Conservation (phyloP, 1,140 invertebrate species). For the Pseudomyrmex concolor region DNA sequence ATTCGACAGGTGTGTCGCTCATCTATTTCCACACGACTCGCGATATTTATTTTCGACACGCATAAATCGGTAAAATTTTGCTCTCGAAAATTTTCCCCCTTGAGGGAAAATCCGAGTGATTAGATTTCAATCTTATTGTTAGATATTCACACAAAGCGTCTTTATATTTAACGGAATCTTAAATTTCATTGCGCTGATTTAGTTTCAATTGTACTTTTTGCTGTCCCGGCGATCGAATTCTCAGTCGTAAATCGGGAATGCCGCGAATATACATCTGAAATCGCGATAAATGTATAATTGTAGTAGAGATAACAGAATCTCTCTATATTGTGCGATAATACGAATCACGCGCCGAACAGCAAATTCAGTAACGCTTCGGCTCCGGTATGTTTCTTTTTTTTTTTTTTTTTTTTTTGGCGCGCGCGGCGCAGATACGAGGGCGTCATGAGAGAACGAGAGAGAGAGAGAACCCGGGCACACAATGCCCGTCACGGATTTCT, state of each 20-base stretch:
- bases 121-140: constrained; percentile 9
- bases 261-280: background rate
- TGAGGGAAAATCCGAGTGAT: background rate
- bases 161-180: background rate
- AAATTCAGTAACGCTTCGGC: constrained; percentile 4
- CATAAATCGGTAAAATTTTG: background rate
- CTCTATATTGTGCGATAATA: background rate
- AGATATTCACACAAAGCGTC: background rate
- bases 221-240: background rate
- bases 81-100: too few relatives aligned
- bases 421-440: constrained; percentile 21
- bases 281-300: constrained; percentile 4
- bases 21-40: background rate
- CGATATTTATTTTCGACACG: background rate
- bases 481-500: constrained; percentile 84
- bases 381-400: background rate
- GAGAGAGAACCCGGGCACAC: constrained; percentile 58
- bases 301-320: constrained; percentile 4
- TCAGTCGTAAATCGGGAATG: background rate
- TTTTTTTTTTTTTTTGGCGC: background rate
- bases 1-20: constrained; percentile 51
- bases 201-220: background rate
- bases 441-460: constrained; percentile 57
- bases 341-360: background rate
- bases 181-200: constrained; percentile 6